Base-by-base conservation (phyloP, 2,113 vertebrate species). In the Ramphastos sulfuratus region DNA sequence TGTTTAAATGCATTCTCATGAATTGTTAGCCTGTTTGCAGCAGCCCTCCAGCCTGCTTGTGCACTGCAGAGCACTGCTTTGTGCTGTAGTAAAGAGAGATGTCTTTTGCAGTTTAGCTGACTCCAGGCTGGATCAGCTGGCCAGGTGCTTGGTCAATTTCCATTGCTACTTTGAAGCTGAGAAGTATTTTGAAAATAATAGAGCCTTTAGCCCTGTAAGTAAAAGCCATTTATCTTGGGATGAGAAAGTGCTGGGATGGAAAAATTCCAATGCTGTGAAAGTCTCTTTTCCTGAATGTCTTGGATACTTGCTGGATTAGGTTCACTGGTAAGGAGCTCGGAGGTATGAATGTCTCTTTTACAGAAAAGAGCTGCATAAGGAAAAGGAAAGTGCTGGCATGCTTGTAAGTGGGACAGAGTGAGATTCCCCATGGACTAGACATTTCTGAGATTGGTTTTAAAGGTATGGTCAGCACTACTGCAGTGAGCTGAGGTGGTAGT, bases 221-320 rank as follows among this genome's bases (percentile, higher is more conserved):
- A 94, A 97, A 97, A 94, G 83, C 75, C 90, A 95, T 97, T 97
- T 96, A 97, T 97, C 90, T 96, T 80, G 83, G 86, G 89, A 91
- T 96, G 91, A 96, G 96, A 96, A 96, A 94, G 77, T 87, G 70
- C 92, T 88, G 87, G 96, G 55, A 69, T 96, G 96, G 95, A 96
- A 97, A 96, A 94, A 95, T 96, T 96, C 94, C 84, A 72, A 52
- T 42, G 88, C 83, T 93, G 87, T 96, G 92, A 83, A 90, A 94
- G 83, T 96, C 89, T 95, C 95, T 87, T 87, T 72, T 85, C 96
- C 91, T 76, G 91, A 94, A 77, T 66, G 91, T 95, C 97, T 95
- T 88, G 86, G 69, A 89, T 92, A 89, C 77, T 95, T 85, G 75
- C 85, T 89, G 92, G 87, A 91, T 93, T 91, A 92, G 92, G 87